Evolutionary conservation across 1,140 invertebrate genomes (phyloP).

Genomic region (Drosophila punjabiensis): DNA sequence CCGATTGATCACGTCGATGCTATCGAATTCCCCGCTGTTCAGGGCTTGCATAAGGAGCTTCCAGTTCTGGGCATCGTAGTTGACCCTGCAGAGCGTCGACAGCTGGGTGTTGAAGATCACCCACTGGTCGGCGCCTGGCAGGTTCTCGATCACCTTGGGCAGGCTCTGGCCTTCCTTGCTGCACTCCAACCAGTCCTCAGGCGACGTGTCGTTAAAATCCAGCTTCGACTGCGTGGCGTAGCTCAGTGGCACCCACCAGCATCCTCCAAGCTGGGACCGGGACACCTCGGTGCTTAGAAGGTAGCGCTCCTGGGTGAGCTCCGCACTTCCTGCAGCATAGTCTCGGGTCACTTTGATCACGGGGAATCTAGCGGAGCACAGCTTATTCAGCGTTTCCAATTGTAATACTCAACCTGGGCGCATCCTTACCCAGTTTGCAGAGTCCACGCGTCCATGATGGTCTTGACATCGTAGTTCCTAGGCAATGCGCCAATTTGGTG

Average conservation of each 20-base stretch:
- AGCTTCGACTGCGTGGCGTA: neutral
- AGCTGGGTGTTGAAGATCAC: constrained; percentile 88
- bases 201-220: neutral
- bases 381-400: neutral
- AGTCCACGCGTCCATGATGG: constrained; percentile 93
- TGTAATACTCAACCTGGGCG: neutral
- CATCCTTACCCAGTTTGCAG: constrained; percentile 88
- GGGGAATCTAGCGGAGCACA: constrained; percentile 87
- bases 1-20: constrained; percentile 89
- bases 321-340: constrained; percentile 74
- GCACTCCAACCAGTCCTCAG: neutral
- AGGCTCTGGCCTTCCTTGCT: neutral
- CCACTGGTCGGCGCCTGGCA: constrained; percentile 86
- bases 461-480: constrained; percentile 86
- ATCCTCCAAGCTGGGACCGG: fast-evolving
- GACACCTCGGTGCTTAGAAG: neutral
- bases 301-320: neutral
- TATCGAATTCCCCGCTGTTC: constrained; percentile 85
- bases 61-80: constrained; percentile 91
- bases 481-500: constrained; percentile 85
- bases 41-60: constrained; percentile 87
- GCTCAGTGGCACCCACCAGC: neutral
- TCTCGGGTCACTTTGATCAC: constrained; percentile 89
- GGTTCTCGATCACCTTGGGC: constrained; percentile 38
- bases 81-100: constrained; percentile 89